phyloP scores from a whole-genome alignment of 2,113 vertebrate species.

The Aegithalos caudatus region DNA sequence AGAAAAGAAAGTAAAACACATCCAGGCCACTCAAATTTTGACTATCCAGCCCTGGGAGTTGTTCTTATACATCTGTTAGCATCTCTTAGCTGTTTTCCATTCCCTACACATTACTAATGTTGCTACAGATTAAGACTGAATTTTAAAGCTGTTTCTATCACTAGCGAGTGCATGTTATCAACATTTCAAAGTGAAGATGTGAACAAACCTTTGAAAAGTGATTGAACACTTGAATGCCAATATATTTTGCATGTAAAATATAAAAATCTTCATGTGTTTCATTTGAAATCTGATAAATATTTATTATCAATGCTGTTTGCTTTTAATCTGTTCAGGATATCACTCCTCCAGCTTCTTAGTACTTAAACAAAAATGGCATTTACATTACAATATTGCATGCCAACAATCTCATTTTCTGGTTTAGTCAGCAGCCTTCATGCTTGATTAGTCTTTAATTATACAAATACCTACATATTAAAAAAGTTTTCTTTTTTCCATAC shows the following conservation, averaged over 20 bases:
- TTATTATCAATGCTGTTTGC: constrained; percentile 83
- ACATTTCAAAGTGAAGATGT: constrained; percentile 60
- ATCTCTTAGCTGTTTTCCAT: not conserved
- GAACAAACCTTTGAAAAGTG: constrained; percentile 68
- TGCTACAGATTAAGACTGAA: not conserved
- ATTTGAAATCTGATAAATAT: constrained; percentile 82
- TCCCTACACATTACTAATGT: not conserved
- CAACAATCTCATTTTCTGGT: constrained; percentile 99
- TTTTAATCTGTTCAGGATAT: constrained; percentile 82
- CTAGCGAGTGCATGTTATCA: constrained; percentile 27
- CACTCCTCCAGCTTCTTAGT: constrained; percentile 75
- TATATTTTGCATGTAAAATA: constrained; percentile 73
- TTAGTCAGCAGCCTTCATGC: constrained; percentile 98
- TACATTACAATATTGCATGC: constrained; percentile 93
- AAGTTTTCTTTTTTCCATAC: constrained; percentile 79
- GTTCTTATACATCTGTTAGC: not conserved
- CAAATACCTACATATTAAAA: constrained; percentile 85
- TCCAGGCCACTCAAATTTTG: not conserved
- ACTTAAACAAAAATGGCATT: constrained; percentile 85
- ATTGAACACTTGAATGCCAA: constrained; percentile 67
- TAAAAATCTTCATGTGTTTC: constrained; percentile 70
- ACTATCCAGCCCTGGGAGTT: not conserved
- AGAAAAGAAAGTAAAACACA: not conserved
- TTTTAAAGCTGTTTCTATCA: constrained; percentile 22
- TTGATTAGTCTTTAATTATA: constrained; percentile 89